Evolutionary conservation across 1,140 invertebrate genomes (phyloP), one percentile per base, ranked within the genome.

Genomic region (Bombus difficillimus): DNA sequence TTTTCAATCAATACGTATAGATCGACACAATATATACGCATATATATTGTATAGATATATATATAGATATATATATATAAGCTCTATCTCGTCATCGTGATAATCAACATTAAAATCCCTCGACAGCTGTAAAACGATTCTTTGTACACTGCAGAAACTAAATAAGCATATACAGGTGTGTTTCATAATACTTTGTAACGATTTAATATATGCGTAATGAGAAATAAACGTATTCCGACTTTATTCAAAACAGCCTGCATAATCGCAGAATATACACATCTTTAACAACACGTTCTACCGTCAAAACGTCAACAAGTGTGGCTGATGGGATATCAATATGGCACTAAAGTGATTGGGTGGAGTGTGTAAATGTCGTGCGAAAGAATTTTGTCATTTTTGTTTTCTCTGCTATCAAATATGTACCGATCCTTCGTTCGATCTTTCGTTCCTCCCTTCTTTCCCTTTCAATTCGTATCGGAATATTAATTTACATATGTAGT

Each of bases 241-340:
- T 88, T 84, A 85, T 89, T 89, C 62, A 91, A 91, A 91, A 91
- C 90, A 86, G 69, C 53, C 90, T 89, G 89, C 90, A 43, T 59
- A 68, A 69, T 85, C 41, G 86, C 90, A 89, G 90, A 80, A 91
- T 89, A 87, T 91, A 85, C 83, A 92, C 72, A 90, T 91, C 90
- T 92, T 92, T 91, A 92, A 92, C 89, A 92, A 91, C 86, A 86
- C 87, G 74, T 90, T 90, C 43, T 86, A 88, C 78, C 80, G 86
- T 91, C 83, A 92, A 85, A 92, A 90, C 86, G 86, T 92, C 86
- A 92, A 92, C 91, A 90, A 91, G 85, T 90, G 91, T 92, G 86
- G 90, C 86, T 88, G 89, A 88, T 86, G 79, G 74, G 47, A 81
- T 75, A 91, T 92, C 83, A 87, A 91, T 92, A 92, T 92, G 92